Conservation (phyloP, 2,113 vertebrate genomes). For the Pristiophorus japonicus region DNA sequence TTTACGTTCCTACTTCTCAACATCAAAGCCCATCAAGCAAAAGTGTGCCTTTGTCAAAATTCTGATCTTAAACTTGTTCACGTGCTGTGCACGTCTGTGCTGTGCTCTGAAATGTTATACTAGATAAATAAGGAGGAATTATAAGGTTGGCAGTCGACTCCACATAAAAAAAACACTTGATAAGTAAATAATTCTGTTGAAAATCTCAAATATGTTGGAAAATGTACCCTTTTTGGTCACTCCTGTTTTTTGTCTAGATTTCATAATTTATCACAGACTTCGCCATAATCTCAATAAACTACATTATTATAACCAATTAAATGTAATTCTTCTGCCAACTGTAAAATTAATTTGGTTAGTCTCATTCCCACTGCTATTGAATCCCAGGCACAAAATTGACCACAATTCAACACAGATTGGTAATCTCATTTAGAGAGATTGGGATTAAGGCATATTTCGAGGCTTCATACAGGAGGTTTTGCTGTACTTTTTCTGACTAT, state of each 20-base stretch:
- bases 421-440: no score
- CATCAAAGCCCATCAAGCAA: neutral
- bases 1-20: neutral
- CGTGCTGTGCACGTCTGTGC: neutral
- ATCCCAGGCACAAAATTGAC: neutral
- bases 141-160: neutral
- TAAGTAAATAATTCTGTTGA: neutral
- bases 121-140: neutral
- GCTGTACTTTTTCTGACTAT: neutral
- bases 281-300: neutral
- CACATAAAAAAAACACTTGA: neutral
- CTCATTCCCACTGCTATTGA: neutral
- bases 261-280: neutral
- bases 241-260: neutral
- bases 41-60: neutral
- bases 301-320: no score
- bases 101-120: neutral
- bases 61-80: neutral
- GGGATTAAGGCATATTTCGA: neutral
- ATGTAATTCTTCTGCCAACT: neutral
- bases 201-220: neutral
- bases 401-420: neutral
- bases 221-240: neutral
- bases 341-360: neutral
- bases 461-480: neutral